These are phyloP conservation scores for Lysandra bellargus DNA, from an alignment of 2,888 invertebrate species.

Conservation along the genomic window DNA sequence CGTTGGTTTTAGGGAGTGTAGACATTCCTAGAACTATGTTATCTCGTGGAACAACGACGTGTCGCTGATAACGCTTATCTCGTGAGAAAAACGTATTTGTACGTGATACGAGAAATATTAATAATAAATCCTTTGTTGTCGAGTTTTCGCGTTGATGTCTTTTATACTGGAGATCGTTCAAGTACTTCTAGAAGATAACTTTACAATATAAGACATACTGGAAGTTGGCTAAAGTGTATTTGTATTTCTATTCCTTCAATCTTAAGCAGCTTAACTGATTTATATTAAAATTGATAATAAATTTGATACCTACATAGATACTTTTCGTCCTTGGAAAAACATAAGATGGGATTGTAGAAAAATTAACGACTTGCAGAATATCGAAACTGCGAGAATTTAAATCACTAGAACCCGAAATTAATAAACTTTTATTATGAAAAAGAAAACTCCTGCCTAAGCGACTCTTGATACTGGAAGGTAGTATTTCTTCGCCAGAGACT, in stretches of 20 bases:
- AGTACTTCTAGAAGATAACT: background rate
- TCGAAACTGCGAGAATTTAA: too few relatives aligned
- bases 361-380: too few relatives aligned
- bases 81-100: conserved; percentile 30
- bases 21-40: conserved; percentile 47
- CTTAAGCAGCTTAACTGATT: too few relatives aligned
- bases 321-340: too few relatives aligned
- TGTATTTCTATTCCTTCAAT: too few relatives aligned
- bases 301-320: too few relatives aligned
- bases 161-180: background rate
- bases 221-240: too few relatives aligned
- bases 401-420: too few relatives aligned
- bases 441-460: background rate
- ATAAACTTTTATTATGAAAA: background rate
- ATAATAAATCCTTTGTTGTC: background rate
- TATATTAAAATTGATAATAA: too few relatives aligned
- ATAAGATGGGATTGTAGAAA: too few relatives aligned
- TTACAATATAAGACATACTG: too few relatives aligned
- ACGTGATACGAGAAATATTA: conserved; percentile 16
- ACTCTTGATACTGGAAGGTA: background rate
- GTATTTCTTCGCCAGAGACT: background rate
- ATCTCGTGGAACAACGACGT: conserved; percentile 38
- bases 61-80: conserved; percentile 26
- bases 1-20: conserved; percentile 46
- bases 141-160: conserved; percentile 13